Conservation (phyloP, 1,140 invertebrate genomes). For the Hyposmocoma kahamanoa region DNA sequence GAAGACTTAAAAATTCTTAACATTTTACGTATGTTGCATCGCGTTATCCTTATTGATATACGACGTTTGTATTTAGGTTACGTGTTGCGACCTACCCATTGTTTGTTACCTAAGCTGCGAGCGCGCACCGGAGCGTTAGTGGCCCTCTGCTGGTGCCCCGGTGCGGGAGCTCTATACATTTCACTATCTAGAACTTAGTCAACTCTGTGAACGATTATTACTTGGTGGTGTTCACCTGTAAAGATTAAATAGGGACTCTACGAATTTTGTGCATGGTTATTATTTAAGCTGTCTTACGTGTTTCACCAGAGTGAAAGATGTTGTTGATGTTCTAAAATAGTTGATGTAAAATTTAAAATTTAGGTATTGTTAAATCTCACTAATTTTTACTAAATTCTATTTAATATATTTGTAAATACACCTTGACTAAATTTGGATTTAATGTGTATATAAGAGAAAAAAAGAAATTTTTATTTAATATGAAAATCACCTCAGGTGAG, state of each 20-base stretch:
- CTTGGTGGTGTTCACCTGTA: constrained; percentile 49
- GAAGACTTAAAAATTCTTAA: constrained; percentile 71
- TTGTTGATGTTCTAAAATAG: constrained; percentile 69
- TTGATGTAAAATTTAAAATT: constrained; percentile 49
- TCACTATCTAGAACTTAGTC: constrained; percentile 37
- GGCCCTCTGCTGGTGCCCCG: constrained; percentile 16
- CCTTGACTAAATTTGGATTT: constrained; percentile 67
- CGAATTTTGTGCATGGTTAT: constrained; percentile 44
- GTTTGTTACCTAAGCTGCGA: constrained; percentile 15
- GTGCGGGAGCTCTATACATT: constrained; percentile 23
- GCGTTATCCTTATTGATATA: constrained; percentile 63
- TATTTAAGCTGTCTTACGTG: constrained; percentile 50
- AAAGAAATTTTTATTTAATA: constrained; percentile 67
- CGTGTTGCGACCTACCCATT: constrained; percentile 28
- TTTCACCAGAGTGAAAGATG: constrained; percentile 63
- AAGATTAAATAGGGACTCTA: constrained; percentile 43
- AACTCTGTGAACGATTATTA: constrained; percentile 24
- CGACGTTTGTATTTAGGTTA: constrained; percentile 51
- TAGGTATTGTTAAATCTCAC: constrained; percentile 71
- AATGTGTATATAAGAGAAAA: constrained; percentile 72
- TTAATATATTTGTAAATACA: constrained; percentile 74
- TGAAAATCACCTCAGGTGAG: constrained; percentile 67
- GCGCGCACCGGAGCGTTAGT: constrained; percentile 12
- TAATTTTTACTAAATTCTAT: constrained; percentile 74
- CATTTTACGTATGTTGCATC: constrained; percentile 66